Percentiles rank a stretch among this genome's conserved stretches.
Conservation (phyloP, 2,797 vertebrate species). For the Microcaecilia unicolor region DNA sequence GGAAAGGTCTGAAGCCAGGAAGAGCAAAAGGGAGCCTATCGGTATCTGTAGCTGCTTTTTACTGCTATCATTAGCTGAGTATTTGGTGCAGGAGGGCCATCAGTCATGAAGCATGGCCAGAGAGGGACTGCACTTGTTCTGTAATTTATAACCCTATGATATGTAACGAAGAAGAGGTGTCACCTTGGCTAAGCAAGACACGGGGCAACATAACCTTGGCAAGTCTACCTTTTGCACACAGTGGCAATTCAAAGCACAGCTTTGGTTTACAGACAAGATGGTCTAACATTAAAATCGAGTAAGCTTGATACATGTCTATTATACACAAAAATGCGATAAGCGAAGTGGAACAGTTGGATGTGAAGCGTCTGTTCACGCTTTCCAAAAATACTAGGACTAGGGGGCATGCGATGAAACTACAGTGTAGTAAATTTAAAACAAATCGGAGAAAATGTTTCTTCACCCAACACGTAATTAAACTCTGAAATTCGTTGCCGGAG, state of each 20-base stretch:
- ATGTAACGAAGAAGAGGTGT: constrained; percentile 28
- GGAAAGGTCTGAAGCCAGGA: background rate
- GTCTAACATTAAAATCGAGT: no score
- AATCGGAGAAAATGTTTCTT: no score
- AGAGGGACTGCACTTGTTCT: constrained; percentile 7
- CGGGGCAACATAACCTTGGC: constrained; percentile 18
- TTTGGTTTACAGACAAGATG: no score
- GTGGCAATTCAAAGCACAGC: background rate
- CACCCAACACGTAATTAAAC: no score
- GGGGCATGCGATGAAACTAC: no score
- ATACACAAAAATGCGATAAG: no score
- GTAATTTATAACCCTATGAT: constrained; percentile 23
- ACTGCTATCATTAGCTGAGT: background rate
- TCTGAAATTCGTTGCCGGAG: no score
- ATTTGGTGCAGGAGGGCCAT: background rate
- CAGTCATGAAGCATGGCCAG: background rate
- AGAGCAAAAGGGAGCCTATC: background rate
- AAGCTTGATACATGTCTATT: no score
- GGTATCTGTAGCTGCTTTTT: background rate
- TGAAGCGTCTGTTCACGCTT: no score
- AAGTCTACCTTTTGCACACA: background rate
- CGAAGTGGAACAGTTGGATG: no score
- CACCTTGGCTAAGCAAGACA: constrained; percentile 24
- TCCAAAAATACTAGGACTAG: no score
- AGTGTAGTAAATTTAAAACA: no score